Evolutionary conservation across 2,113 vertebrate genomes (phyloP).

Genomic region (Gopherus flavomarginatus): DNA sequence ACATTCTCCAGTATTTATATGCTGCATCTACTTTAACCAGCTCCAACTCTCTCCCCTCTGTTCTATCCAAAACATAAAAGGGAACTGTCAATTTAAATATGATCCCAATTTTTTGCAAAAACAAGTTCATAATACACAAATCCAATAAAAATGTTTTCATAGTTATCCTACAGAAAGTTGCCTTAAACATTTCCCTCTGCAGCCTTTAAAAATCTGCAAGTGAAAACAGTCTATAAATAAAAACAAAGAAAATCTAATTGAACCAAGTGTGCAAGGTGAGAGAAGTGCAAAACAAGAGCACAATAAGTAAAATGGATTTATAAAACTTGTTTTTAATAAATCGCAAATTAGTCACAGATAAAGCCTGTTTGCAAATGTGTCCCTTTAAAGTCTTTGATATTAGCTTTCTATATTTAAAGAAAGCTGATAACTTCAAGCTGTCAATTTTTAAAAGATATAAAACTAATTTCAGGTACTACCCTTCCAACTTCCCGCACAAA

Average conservation of each 20-base stretch:
- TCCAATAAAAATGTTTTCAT: neutral
- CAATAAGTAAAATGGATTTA: neutral
- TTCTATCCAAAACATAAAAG: neutral
- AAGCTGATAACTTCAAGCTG: too few species aligned
- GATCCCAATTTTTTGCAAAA: neutral
- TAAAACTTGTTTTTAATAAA: neutral
- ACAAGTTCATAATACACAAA: neutral
- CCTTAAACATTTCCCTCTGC: neutral
- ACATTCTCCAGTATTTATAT: neutral
- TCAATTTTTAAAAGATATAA: too few species aligned
- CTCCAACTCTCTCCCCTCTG: neutral
- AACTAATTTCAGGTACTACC: too few species aligned
- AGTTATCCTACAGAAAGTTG: neutral
- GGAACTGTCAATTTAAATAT: neutral
- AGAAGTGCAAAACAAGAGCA: neutral
- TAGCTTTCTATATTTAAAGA: too few species aligned
- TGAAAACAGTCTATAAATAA: neutral
- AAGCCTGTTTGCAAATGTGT: too few species aligned
- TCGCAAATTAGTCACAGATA: neutral
- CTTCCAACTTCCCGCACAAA: too few species aligned
- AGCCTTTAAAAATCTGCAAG: neutral
- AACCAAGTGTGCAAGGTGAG: neutral
- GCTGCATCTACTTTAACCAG: neutral
- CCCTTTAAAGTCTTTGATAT: too few species aligned
- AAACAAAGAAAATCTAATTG: neutral